Base-by-base conservation (phyloP, 2,113 vertebrate species). In the Spermophilus dauricus region DNA sequence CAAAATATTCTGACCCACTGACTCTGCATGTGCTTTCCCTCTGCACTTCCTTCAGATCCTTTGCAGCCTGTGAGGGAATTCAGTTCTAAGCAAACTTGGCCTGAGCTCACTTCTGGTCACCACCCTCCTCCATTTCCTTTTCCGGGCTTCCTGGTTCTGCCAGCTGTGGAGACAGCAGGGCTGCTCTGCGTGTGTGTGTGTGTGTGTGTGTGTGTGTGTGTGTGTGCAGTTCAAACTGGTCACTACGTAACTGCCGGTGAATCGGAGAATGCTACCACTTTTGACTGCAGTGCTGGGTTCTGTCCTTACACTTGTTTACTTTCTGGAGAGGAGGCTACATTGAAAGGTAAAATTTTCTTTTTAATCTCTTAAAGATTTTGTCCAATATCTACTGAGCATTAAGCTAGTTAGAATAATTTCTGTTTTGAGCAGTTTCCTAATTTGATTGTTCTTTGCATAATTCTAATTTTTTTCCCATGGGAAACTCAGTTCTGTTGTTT, bases 111-210 rank as follows among this genome's bases (percentile, higher is more conserved):
- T 87, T 42, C 32, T 24, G 80, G 53, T 42, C 65, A 32, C 77
- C 37, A n/a, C 58, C 45, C 63, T 75, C 18, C 58, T 48, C 8
- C 28, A 87, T 80, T 96, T 96, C 90, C 90, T 97, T 63, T 73
- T 78, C 65, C 5, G 18, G 5, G 9, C 5, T 78, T 96, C 34
- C 75, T 92, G 75, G 11, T 5, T 92, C 6, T 56, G 20, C 14
- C 53, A 73, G 39, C 69, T 80, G 42, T 58, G 78, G 75, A 91
- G 95, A 89, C 1, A 91, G 53, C 22, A 73, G 45, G 26, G 5
- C 16, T 12, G 93, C 73, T 8, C 24, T 82, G 48, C 2, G 18
- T 1, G 56, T 22, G 56, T 58, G 17, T 58, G 56, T 58, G 56
- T 58, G 17, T 58, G 56, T 58, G 14, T 24, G 75, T 93, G 45